Conservation (phyloP, 2,113 vertebrate genomes). For the Strix aluco region DNA sequence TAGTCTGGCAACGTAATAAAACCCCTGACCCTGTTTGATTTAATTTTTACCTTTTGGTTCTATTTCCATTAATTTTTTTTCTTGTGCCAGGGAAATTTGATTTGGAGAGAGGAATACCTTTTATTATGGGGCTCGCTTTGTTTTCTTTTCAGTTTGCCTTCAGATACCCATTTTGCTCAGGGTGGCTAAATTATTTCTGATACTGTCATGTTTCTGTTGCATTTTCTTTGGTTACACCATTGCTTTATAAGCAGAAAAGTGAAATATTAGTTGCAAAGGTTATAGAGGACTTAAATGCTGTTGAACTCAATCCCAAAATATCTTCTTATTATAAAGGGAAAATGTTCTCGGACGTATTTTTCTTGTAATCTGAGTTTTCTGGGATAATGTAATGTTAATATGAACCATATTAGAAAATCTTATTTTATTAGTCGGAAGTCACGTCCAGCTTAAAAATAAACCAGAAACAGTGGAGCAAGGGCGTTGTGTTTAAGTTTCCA, state of each 20-base stretch:
- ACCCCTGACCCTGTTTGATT: background rate
- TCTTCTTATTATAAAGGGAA: background rate
- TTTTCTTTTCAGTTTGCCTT: background rate
- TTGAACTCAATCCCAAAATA: background rate
- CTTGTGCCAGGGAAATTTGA: background rate
- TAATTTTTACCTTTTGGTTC: background rate
- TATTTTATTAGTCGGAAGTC: background rate
- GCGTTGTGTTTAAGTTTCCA: background rate
- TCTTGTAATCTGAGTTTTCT: background rate
- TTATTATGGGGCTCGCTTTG: background rate
- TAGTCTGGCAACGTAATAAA: background rate
- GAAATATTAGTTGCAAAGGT: background rate
- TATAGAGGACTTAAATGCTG: background rate
- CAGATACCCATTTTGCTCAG: background rate
- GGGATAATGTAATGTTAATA: background rate
- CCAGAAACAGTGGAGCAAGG: background rate
- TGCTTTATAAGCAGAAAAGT: background rate
- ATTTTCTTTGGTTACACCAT: background rate
- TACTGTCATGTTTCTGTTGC: background rate
- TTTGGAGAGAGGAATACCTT: background rate
- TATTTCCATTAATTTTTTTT: background rate
- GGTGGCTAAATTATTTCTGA: background rate
- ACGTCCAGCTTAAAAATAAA: background rate
- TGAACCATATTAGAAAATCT: background rate
- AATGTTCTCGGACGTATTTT: background rate